Evolutionary conservation across 2,113 vertebrate species (phyloP), one percentile per base, ranked within the genome.

Genomic region (Pelecanus crispus): DNA sequence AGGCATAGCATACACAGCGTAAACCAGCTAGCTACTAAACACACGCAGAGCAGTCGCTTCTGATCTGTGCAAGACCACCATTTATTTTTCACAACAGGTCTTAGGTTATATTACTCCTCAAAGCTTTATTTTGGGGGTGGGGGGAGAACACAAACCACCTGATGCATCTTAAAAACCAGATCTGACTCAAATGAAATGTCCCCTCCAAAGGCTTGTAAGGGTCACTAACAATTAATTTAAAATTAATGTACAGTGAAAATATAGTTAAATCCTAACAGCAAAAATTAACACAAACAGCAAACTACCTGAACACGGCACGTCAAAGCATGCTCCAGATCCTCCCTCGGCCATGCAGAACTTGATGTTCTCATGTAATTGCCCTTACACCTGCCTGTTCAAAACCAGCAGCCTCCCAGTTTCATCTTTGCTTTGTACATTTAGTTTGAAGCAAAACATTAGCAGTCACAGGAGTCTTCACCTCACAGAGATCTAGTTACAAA

Each of bases 271-370:
- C 6, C 4, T 22, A 70, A 78, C 72, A 10, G 56, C 10, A 38
- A 92, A 88, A 82, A 95, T 61, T 71, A 52, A 77, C 52, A 75
- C 74, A 53, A 90, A 55, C 61, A 25, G 52, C 86, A 47, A 85
- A 84, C 62, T 26, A 72, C 84, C 73, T 6, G 66, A n/a, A 55
- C 10, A 0, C 1, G 1, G 63, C 86, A 20, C 0, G 0, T 59
- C 81, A 47, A 31, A 59, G 65, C 81, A 55, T 0, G 12, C 62
- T 82, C 87, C 74, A 29, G 19, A 13, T 55, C 90, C 22, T 78
- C 92, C 50, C 79, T n/a, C 2, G 2, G 36, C 94, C 75, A 45
- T 1, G 16, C 53, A 66, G 78, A 86, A 91, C 70, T 38, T 1
- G 16, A 29, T 32, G 71, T 45, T 88, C 62, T n/a, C 11, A 4